These are phyloP conservation scores for Zeus faber DNA, from an alignment of 2,113 vertebrate species.

Conservation along the genomic window DNA sequence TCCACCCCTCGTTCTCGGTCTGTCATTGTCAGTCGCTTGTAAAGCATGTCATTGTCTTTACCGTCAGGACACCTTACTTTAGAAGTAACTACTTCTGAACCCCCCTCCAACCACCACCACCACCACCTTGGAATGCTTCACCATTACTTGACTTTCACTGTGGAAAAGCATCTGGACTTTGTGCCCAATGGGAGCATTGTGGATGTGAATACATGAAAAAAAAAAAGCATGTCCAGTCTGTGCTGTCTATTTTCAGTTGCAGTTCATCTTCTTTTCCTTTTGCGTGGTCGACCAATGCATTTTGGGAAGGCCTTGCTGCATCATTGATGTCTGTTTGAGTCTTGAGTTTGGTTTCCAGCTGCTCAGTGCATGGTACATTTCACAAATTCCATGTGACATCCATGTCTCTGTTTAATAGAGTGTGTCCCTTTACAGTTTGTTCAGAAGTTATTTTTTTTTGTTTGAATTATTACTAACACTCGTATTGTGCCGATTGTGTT, in stretches of 20 bases:
- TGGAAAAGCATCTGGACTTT: constrained; percentile 7
- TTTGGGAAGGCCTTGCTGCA: not conserved
- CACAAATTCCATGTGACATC: no score
- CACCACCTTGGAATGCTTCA: constrained; percentile 27
- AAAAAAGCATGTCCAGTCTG: constrained; percentile 6
- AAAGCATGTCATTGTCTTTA: no score
- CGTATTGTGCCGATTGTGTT: not conserved
- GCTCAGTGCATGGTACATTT: no score
- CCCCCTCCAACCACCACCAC: no score
- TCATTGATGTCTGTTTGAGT: no score
- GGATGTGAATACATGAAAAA: not conserved
- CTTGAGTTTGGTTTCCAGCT: no score
- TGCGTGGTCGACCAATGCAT: not conserved
- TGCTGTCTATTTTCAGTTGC: constrained; percentile 1
- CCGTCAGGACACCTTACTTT: no score
- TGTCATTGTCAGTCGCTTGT: constrained; percentile 29
- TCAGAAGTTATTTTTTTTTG: no score
- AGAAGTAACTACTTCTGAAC: no score
- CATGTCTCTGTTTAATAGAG: constrained; percentile 1
- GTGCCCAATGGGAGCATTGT: not conserved
- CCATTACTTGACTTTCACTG: constrained; percentile 1
- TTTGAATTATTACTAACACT: no score
- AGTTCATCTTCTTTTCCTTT: not conserved
- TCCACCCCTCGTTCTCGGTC: constrained; percentile 58
- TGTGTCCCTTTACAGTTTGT: no score